Evolutionary conservation across 1,140 invertebrate species (phyloP).

Genomic region (Trigoniulus corallinus): DNA sequence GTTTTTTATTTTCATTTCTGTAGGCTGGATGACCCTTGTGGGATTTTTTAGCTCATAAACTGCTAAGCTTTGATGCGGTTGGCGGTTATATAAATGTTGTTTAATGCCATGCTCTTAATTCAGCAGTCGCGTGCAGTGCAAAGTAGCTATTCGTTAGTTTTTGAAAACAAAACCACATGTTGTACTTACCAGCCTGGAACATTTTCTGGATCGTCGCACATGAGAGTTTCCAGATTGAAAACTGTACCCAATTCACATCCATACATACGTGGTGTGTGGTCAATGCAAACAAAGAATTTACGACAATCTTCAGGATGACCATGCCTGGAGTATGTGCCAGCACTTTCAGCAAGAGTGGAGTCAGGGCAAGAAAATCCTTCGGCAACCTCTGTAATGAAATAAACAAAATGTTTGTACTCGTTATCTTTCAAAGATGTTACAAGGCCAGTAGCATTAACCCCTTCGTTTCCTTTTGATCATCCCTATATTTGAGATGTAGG

Average conservation of each 20-base stretch:
- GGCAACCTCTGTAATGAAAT: conserved; percentile 37
- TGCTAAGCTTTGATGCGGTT: too few relatives aligned
- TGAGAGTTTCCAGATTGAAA: conserved; percentile 73
- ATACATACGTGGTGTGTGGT: conserved; percentile 75
- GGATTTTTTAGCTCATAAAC: too few relatives aligned
- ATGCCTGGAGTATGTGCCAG: conserved; percentile 78
- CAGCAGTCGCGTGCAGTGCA: too few relatives aligned
- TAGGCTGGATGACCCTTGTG: too few relatives aligned
- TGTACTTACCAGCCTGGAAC: conserved; percentile 79
- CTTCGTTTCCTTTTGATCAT: too few relatives aligned
- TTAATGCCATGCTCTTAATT: too few relatives aligned
- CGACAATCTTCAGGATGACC: conserved; percentile 87
- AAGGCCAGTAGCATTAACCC: too few relatives aligned
- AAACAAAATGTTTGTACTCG: not conserved
- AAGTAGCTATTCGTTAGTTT: too few relatives aligned
- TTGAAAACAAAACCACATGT: conserved; percentile 1
- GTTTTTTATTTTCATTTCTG: too few relatives aligned
- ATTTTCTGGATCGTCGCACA: conserved; percentile 83
- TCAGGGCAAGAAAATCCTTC: conserved; percentile 72
- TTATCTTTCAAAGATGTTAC: too few relatives aligned
- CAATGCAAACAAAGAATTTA: conserved; percentile 77
- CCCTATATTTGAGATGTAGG: too few relatives aligned
- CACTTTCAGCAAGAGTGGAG: conserved; percentile 38
- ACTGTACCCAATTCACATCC: conserved; percentile 89
- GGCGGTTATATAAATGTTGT: too few relatives aligned